A percentile compares a stretch with the other conserved stretches of the same genome.
phyloP scores from a whole-genome alignment of 1,140 invertebrate genomes.

The Chrysopa pallens region DNA sequence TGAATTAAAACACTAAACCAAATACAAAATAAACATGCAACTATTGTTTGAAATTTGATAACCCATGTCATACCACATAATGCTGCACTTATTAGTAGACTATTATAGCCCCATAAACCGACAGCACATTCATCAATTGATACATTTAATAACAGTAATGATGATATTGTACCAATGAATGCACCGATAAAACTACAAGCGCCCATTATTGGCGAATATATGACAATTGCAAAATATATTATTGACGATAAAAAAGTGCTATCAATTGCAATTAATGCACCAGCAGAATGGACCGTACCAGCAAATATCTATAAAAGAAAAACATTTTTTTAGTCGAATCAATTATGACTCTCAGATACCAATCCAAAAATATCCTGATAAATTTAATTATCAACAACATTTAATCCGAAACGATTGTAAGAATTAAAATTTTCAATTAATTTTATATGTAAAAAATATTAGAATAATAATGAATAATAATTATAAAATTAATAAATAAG shows the following conservation, averaged over 20 bases:
- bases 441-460: too few relatives aligned
- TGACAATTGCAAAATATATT: constrained; percentile 23
- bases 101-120: constrained; percentile 26
- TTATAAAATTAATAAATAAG: too few relatives aligned
- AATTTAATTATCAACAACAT: too few relatives aligned
- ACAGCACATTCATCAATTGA: constrained; percentile 16
- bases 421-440: too few relatives aligned
- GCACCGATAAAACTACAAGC: constrained; percentile 23
- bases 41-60: constrained; percentile 20
- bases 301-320: constrained; percentile 20
- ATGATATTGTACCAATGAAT: constrained; percentile 18
- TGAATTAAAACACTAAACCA: constrained; percentile 22
- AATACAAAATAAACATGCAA: constrained; percentile 18
- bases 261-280: constrained; percentile 23
- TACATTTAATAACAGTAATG: constrained; percentile 12
- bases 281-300: constrained; percentile 21
- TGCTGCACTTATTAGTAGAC: constrained; percentile 19
- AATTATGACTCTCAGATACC: too few relatives aligned
- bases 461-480: too few relatives aligned
- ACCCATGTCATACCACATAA: constrained; percentile 24
- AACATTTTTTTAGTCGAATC: not conserved
- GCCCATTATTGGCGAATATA: constrained; percentile 25
- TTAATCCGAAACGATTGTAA: too few relatives aligned
- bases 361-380: too few relatives aligned
- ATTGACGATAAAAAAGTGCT: constrained; percentile 18